Conservation (phyloP, 2,797 vertebrate species). For the Lacerta agilis region DNA sequence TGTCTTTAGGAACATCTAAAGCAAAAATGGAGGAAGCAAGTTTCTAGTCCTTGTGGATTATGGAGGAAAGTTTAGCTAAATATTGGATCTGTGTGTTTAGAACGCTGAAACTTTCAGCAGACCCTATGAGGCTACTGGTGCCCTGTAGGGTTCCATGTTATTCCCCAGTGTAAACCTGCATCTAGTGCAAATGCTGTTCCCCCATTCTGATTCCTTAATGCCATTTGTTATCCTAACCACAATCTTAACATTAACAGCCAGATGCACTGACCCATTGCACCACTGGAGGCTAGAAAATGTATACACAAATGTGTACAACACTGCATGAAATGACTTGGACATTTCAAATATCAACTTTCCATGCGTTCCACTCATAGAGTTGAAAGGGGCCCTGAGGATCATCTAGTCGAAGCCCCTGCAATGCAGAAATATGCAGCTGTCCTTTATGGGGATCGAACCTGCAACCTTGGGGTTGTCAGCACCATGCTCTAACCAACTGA, state of each 20-base stretch:
- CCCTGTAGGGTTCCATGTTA: neutral
- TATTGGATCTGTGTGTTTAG: neutral
- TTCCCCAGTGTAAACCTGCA: neutral
- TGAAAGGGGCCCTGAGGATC: no score
- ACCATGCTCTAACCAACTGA: no score
- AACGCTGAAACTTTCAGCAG: neutral
- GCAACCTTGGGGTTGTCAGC: no score
- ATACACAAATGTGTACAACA: no score
- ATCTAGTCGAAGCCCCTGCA: no score
- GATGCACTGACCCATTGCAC: no score
- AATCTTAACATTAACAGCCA: neutral
- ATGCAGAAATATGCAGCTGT: no score
- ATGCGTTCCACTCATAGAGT: no score
- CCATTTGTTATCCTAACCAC: neutral
- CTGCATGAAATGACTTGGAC: no score
- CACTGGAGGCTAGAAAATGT: no score
- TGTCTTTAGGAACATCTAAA: neutral
- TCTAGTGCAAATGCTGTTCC: neutral
- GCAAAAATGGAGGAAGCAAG: neutral
- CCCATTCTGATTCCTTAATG: neutral
- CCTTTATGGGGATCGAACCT: no score
- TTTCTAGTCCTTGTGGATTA: neutral
- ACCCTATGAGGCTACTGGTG: neutral
- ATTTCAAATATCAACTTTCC: no score
- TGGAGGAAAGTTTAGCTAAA: neutral